Evolutionary conservation across 1,140 invertebrate species (phyloP), one percentile per base, ranked within the genome.

Genomic region (Oedothorax gibbosus): DNA sequence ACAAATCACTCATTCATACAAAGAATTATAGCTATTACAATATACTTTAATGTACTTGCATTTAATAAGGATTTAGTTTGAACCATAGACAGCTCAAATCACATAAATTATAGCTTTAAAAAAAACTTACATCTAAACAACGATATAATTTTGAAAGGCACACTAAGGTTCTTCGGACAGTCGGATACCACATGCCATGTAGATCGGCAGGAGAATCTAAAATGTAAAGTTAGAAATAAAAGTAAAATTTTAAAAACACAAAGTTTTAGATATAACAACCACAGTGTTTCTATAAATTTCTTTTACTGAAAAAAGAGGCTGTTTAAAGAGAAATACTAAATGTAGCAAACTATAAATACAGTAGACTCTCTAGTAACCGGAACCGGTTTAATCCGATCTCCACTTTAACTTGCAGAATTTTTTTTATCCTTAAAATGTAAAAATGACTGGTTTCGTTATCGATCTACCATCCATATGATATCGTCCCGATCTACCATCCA

Each of bases 131-230:
- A 91, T 99, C 98, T 8, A 99, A 93, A 90, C 98, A 99, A 78
- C 98, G 92, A 90, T 98, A 99, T 0, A 99, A 91, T 87, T 99
- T 94, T 0, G 97, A 99, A 2, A 99, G 91, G 88, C 97, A 99
- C 49, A 99, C 95, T 10, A 99, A 90, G 0, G 98, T 98, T 72
- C 98, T 91, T 15, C 98, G 92, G 0, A 99, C 97, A 0, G 96
- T 98, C 0, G 98, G 98, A 91, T 99, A 99, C 98, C 98, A 99
- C 97, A 99, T 98, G 0, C 98, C 98, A 91, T 99, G 98, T 10
- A 99, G 91, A 92, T 99, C 98, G 35, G 98, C 97, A 0, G 97
- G 96, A 0, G 96, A 98, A 88, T 89, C 87, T 87, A 83, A 75
- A 84, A 64, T 14, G 5, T 20, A 20, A 21, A 68, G 11, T 3